These are phyloP conservation scores for Hirtodrosophila histrioides DNA, from an alignment of 2,888 invertebrate species.

Conservation along the genomic window DNA sequence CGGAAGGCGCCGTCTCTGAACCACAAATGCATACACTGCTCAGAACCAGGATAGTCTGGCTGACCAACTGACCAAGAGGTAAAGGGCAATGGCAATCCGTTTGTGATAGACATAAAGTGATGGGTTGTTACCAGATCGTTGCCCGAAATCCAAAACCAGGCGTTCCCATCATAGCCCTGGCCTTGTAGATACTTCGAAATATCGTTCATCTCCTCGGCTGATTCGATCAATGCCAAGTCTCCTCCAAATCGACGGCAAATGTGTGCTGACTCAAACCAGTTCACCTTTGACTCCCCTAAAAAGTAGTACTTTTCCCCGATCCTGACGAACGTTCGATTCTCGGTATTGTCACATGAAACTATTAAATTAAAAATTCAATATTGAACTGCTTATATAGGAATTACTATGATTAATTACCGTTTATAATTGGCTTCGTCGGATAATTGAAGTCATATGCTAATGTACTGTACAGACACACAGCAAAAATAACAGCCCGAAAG, in stretches of 20 bases:
- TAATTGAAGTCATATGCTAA: constrained; percentile 14
- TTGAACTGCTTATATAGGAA: neutral
- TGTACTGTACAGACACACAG: constrained; percentile 6
- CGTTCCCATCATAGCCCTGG: neutral
- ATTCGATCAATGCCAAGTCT: constrained; percentile 42
- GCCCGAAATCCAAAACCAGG: constrained; percentile 41
- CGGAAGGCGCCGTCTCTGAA: constrained; percentile 8
- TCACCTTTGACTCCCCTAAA: constrained; percentile 12
- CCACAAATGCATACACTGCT: constrained; percentile 48
- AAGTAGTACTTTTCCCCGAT: constrained; percentile 43
- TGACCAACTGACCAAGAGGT: constrained; percentile 35
- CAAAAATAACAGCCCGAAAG: constrained; percentile 2
- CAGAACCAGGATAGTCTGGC: constrained; percentile 30
- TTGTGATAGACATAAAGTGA: constrained; percentile 24
- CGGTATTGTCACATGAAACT: constrained; percentile 22
- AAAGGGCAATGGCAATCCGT: constrained; percentile 26
- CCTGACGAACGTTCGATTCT: constrained; percentile 2
- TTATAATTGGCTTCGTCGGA: constrained; percentile 10
- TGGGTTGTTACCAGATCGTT: constrained; percentile 29
- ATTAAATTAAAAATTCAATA: neutral
- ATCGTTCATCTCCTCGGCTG: constrained; percentile 31
- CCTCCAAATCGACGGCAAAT: constrained; percentile 38
- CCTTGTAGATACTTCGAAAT: constrained; percentile 22
- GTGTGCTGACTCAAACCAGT: constrained; percentile 40
- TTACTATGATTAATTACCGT: constrained; percentile 18